Percentiles rank a stretch among this genome's conserved stretches.
phyloP scores from a whole-genome alignment of 2,113 vertebrate genomes.

The Emydocephalus ijimae region DNA sequence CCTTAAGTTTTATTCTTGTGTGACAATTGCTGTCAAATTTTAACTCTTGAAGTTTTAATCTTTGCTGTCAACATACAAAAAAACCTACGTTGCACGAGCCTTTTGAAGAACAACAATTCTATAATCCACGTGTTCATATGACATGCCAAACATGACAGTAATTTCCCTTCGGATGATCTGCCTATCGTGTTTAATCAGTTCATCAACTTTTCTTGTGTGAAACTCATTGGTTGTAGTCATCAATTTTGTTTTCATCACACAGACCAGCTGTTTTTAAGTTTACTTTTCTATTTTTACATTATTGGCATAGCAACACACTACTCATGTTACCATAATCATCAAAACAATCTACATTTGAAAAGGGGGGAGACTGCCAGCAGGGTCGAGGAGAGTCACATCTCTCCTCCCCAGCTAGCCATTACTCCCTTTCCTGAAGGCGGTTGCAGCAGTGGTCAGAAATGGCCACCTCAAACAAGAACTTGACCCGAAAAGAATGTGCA shows the following conservation, averaged over 20 bases:
- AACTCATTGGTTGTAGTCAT: not conserved
- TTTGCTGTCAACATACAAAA: not conserved
- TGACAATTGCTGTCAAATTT: not conserved
- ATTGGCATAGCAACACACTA: not conserved
- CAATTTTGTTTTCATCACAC: not conserved
- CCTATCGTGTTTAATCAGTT: not conserved
- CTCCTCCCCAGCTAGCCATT: no score
- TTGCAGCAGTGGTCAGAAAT: no score
- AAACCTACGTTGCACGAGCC: not conserved
- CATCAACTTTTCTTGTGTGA: not conserved
- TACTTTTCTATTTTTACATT: not conserved
- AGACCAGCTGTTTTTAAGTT: not conserved
- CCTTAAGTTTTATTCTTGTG: not conserved
- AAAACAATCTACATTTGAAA: not conserved
- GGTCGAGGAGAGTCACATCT: no score
- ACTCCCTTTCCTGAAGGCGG: no score
- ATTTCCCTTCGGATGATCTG: not conserved
- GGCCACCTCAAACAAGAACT: no score
- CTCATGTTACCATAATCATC: not conserved
- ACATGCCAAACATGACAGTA: not conserved
- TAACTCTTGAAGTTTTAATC: not conserved
- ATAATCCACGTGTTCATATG: not conserved
- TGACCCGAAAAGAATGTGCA: no score
- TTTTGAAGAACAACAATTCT: not conserved
- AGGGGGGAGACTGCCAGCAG: no score